These are phyloP conservation scores for Drosophila asahinai DNA, from an alignment of 1,140 invertebrate genomes.

Conservation along the genomic window DNA sequence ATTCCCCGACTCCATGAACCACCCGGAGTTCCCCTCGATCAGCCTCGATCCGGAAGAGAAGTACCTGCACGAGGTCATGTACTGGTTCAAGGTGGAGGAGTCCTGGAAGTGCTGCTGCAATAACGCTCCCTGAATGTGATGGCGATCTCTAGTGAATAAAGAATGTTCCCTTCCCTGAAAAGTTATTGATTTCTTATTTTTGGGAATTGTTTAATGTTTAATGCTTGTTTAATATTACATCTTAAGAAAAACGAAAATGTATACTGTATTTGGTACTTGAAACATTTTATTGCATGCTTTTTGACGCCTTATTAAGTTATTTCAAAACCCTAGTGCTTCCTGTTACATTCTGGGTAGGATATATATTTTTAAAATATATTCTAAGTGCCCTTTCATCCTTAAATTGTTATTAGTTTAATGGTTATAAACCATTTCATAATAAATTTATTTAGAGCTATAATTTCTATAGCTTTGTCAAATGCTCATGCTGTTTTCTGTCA, in stretches of 20 bases:
- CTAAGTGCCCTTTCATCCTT: too few species aligned
- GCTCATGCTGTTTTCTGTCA: conserved; percentile 5
- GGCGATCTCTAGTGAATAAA: conserved; percentile 42
- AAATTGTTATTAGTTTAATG: too few species aligned
- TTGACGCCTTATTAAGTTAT: too few species aligned
- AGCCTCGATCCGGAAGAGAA: conserved; percentile 88
- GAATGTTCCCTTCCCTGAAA: conserved; percentile 9
- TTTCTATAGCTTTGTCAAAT: too few species aligned
- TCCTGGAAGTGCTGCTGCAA: conserved; percentile 84
- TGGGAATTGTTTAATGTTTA: background rate
- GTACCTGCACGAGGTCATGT: conserved; percentile 88
- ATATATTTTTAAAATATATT: too few species aligned
- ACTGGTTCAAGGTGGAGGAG: conserved; percentile 86
- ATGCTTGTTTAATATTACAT: background rate
- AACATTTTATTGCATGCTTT: too few species aligned
- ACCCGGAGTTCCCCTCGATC: conserved; percentile 83
- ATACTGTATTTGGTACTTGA: too few species aligned
- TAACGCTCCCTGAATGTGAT: conserved; percentile 20
- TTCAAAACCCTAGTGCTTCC: too few species aligned
- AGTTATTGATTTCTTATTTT: background rate
- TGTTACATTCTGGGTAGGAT: too few species aligned
- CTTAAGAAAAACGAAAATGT: too few species aligned
- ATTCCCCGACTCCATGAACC: conserved; percentile 95
- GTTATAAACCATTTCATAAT: too few species aligned
- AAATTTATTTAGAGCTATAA: too few species aligned